These are phyloP conservation scores for Karalla daura DNA, from an alignment of 2,797 vertebrate genomes.

Conservation along the genomic window DNA sequence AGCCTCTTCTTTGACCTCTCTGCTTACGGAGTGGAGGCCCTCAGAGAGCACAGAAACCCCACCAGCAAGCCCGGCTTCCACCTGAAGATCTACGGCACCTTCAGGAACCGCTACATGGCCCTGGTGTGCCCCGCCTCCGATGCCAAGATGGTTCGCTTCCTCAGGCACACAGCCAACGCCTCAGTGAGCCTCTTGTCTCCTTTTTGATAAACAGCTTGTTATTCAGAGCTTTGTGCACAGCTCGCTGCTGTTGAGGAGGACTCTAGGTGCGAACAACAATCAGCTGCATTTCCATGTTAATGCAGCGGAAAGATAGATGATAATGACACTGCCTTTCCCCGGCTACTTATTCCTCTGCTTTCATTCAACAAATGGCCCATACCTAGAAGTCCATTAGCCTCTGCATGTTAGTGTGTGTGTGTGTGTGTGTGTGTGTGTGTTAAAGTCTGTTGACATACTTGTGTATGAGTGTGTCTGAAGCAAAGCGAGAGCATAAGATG, in stretches of 20 bases:
- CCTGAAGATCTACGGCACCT: conserved; percentile 88
- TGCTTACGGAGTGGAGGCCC: conserved; percentile 83
- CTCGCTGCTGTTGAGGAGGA: neutral
- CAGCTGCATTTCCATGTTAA: conserved; percentile 20
- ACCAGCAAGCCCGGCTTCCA: conserved; percentile 82
- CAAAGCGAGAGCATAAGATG: conserved; percentile 19
- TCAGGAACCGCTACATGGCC: conserved; percentile 86
- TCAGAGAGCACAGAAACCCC: conserved; percentile 74
- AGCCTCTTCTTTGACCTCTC: conserved; percentile 87
- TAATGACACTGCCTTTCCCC: neutral
- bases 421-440: conserved; percentile 13
- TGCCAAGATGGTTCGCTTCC: conserved; percentile 86
- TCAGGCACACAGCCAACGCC: conserved; percentile 84
- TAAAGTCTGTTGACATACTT: conserved; percentile 2
- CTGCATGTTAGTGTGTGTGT: conserved; percentile 5
- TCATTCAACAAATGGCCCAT: conserved; percentile 41
- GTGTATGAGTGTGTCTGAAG: conserved; percentile 4
- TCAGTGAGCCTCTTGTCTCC: conserved; percentile 73
- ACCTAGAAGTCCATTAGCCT: conserved; percentile 39
- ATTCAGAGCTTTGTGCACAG: neutral
- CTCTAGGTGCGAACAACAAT: neutral
- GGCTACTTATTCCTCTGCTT: conserved; percentile 34
- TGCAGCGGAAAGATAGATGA: neutral
- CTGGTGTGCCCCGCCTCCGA: conserved; percentile 83
- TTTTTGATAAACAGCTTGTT: neutral